Evolutionary conservation across 2,113 vertebrate genomes (phyloP).

Genomic region (Platysteira castanea): DNA sequence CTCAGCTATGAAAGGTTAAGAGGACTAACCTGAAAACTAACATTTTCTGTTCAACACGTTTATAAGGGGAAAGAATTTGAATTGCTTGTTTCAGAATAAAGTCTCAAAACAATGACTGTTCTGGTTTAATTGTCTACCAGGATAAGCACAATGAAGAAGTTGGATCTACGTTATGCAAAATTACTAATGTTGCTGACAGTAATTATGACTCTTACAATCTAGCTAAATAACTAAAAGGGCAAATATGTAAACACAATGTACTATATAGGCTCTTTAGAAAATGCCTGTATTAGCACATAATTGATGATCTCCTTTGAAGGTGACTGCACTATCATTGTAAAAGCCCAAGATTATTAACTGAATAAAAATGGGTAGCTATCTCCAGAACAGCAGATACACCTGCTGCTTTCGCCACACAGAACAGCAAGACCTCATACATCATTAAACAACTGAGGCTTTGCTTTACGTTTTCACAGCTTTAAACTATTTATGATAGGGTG

Average conservation of each 20-base stretch:
- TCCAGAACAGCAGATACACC: constrained; percentile 36
- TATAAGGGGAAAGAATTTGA: not conserved
- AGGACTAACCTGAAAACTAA: not conserved
- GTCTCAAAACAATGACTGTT: not conserved
- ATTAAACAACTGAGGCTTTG: constrained; percentile 56
- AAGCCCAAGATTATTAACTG: constrained; percentile 55
- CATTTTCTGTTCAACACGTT: not conserved
- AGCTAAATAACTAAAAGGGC: constrained; percentile 38
- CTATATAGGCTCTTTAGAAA: not conserved
- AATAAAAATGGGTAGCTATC: constrained; percentile 32
- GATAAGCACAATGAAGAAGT: not conserved
- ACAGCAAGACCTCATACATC: constrained; percentile 46
- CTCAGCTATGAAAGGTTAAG: not conserved
- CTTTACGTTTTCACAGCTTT: constrained; percentile 54
- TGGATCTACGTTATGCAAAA: not conserved
- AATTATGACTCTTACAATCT: constrained; percentile 39
- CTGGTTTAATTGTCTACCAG: not conserved
- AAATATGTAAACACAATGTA: not conserved
- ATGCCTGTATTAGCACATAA: not conserved
- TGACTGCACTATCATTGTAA: constrained; percentile 43
- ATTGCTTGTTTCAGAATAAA: not conserved
- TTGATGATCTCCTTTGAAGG: constrained; percentile 53
- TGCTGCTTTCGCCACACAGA: not conserved
- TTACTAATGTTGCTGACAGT: constrained; percentile 36
- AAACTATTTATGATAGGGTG: constrained; percentile 61